phyloP scores from a whole-genome alignment of 2,113 vertebrate species.

The Limnothrissa miodon region DNA sequence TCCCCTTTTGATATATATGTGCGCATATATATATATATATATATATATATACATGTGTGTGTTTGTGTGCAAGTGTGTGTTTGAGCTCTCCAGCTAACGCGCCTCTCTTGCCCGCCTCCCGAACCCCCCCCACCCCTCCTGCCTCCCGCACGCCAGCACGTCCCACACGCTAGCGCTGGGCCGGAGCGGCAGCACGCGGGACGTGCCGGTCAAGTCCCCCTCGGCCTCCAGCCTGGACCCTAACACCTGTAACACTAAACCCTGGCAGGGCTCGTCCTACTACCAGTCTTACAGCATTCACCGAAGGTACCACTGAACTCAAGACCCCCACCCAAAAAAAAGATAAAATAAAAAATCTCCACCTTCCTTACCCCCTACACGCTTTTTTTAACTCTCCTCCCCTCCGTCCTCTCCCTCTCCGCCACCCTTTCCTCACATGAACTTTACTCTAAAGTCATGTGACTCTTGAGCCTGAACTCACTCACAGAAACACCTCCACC shows the following conservation, averaged over 20 bases:
- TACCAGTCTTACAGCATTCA: conserved; percentile 80
- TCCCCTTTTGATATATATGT: conserved; percentile 12
- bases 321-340: not conserved
- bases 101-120: conserved; percentile 61
- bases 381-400: not conserved
- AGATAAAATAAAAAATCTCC: too few species aligned
- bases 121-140: not conserved
- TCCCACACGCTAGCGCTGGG: conserved; percentile 79
- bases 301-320: conserved; percentile 70
- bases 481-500: not conserved
- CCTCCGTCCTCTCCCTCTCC: not conserved
- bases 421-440: not conserved
- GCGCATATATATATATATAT: conserved; percentile 44
- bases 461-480: not conserved
- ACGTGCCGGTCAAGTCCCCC: conserved; percentile 80
- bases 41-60: conserved; percentile 46
- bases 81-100: conserved; percentile 63
- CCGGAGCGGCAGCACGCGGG: conserved; percentile 79
- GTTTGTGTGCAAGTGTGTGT: conserved; percentile 49
- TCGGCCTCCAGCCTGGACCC: conserved; percentile 81
- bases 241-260: conserved; percentile 78
- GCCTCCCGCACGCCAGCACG: conserved; percentile 61
- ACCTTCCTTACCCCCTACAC: not conserved
- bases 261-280: conserved; percentile 74
- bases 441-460: not conserved